Base-by-base conservation (phyloP, 2,888 invertebrate species). In the Candidula unifasciata region DNA sequence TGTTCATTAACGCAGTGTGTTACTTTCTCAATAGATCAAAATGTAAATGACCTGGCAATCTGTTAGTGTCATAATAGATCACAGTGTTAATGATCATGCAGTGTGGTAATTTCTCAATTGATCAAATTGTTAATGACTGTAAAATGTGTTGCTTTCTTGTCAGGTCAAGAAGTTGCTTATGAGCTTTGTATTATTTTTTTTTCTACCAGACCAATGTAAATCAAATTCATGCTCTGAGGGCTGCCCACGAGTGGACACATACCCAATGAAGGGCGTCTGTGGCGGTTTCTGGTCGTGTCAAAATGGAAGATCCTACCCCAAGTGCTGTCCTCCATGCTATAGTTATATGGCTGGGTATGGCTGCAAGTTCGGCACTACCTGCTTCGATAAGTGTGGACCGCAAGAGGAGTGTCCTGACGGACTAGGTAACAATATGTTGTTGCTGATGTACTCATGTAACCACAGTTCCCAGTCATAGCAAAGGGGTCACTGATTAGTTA, bases 261-360 rank as follows among this genome's bases (percentile, higher is more conserved):
- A 80, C 64, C 80, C 68, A 44, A 80, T 80, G 80, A 64, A 30
- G 0, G 80, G 69, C 6, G 69, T 68, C 35, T 69, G 80, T 52
- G 69, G 80, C n/a, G 80, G 80, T 8, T 80, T 54, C 69, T 80
- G 69, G 68, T 66, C 80, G 3, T 80, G 80, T 24, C 8, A 52
- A 16, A 69, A 80, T 21, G 68, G 69, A 52, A 68, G 33, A 24
- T 68, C 80, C n/a, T 69, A 69, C 27, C 80, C 80, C 30, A 80
- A 80, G 33, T 80, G 80, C 24, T 80, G 80, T 33, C 80, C 80
- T 0, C 80, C 68, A 3, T 44, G 69, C 69, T 69, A 69, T n/a
- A 69, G 44, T 21, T 80, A 80, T 54, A 69, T 80, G 30, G 24
- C 68, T 68, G 80, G 80, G 0, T 68, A 54, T 33, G 80, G 80